Conservation (phyloP, 35 echinoderm and acorn worm species). For the Acanthaster planci region DNA sequence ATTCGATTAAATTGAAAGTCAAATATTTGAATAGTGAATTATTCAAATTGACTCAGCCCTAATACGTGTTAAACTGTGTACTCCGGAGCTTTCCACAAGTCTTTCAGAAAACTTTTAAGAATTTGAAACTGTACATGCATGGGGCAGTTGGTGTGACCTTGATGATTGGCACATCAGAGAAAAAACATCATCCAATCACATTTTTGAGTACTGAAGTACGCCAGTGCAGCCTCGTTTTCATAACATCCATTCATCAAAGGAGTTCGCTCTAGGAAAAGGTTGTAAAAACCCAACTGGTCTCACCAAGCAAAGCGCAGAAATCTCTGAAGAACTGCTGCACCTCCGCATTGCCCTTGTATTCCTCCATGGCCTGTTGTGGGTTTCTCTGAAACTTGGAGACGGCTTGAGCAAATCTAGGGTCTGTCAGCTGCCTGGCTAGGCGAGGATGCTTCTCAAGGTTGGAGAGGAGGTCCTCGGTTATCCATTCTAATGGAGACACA, state of each 20-base stretch:
- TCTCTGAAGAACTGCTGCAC: conserved; percentile 86
- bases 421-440: conserved; percentile 54
- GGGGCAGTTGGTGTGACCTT: too few species aligned
- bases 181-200: background rate
- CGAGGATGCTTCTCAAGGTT: conserved; percentile 83
- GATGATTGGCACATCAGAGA: too few species aligned
- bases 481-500: conserved; percentile 57
- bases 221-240: background rate
- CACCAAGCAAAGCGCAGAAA: conserved; percentile 87
- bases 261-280: background rate
- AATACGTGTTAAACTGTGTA: too few species aligned
- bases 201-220: background rate
- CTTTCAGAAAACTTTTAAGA: too few species aligned
- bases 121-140: too few species aligned
- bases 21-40: too few species aligned
- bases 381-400: conserved; percentile 74
- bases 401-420: conserved; percentile 70
- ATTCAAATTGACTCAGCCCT: too few species aligned
- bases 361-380: conserved; percentile 68
- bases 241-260: background rate
- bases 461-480: conserved; percentile 71
- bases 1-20: too few species aligned
- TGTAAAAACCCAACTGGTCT: conserved; percentile 23
- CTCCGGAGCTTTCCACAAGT: too few species aligned
- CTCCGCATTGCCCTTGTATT: conserved; percentile 74